These are phyloP conservation scores for Aporrectodea caliginosa DNA, from an alignment of 1,140 invertebrate genomes.

Conservation along the genomic window DNA sequence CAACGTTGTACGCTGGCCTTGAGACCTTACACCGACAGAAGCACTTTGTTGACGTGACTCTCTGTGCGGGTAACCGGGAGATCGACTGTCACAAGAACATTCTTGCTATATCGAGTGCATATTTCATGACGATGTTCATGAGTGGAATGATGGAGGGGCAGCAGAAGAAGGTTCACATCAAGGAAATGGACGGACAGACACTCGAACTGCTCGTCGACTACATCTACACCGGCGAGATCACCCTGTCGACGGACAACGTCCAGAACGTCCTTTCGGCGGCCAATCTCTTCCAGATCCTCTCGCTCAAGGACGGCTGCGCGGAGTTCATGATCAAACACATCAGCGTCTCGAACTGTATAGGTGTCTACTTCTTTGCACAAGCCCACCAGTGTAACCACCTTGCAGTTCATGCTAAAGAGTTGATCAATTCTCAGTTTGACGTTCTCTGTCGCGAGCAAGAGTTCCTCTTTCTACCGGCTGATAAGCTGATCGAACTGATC, in stretches of 20 bases:
- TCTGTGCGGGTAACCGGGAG: conserved; percentile 55
- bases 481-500: conserved; percentile 58
- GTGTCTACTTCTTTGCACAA: conserved; percentile 52
- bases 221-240: conserved; percentile 60
- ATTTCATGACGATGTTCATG: conserved; percentile 60
- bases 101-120: conserved; percentile 58
- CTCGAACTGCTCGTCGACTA: conserved; percentile 60
- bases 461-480: conserved; percentile 47
- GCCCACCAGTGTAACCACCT: conserved; percentile 49
- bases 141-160: conserved; percentile 56
- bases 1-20: background rate
- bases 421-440: conserved; percentile 49
- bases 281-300: conserved; percentile 60
- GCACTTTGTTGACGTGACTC: conserved; percentile 57
- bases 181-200: conserved; percentile 59
- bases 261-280: conserved; percentile 62
- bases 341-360: conserved; percentile 50
- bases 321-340: conserved; percentile 53
- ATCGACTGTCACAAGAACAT: conserved; percentile 60
- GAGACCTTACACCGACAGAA: background rate
- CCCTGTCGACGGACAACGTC: conserved; percentile 60
- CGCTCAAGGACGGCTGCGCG: conserved; percentile 47
- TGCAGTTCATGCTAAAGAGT: conserved; percentile 48
- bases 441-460: conserved; percentile 46
- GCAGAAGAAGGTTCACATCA: conserved; percentile 57